Evolutionary conservation across 1,140 invertebrate genomes (phyloP).

Genomic region (Euglossa dilemma): DNA sequence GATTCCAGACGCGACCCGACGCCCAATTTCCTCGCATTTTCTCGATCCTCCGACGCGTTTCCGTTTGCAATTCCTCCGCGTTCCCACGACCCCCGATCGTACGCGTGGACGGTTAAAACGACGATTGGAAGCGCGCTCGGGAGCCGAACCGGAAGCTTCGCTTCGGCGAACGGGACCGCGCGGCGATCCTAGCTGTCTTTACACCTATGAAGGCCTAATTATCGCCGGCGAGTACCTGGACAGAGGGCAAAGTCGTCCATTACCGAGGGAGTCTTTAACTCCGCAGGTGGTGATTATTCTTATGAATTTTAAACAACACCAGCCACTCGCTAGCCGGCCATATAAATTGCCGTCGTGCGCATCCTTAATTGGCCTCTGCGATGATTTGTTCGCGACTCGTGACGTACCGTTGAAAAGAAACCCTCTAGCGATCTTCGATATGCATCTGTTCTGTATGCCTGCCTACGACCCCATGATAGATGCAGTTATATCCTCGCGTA

Average conservation of each 20-base stretch:
- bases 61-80: not conserved
- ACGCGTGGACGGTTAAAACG: not conserved
- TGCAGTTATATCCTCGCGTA: not conserved
- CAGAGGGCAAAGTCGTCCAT: slow-evolving; percentile 38
- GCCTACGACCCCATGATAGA: not conserved
- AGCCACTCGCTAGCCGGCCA: not conserved
- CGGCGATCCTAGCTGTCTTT: slow-evolving; percentile 1
- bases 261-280: slow-evolving; percentile 37
- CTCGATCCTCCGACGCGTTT: not conserved
- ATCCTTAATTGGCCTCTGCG: slow-evolving; percentile 56
- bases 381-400: slow-evolving; percentile 62
- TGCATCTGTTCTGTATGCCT: slow-evolving; percentile 5
- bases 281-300: slow-evolving; percentile 59
- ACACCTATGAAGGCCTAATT: slow-evolving; percentile 33
- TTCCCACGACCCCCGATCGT: not conserved
- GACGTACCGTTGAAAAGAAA: slow-evolving; percentile 48
- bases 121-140: slow-evolving; percentile 5
- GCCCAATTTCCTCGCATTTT: not conserved
- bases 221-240: not conserved
- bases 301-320: slow-evolving; percentile 60
- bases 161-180: too few species aligned
- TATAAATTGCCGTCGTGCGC: slow-evolving; percentile 58
- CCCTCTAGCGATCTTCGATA: slow-evolving; percentile 4
- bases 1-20: not conserved
- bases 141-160: too few species aligned